Evolutionary conservation across 2,113 vertebrate species (phyloP), one percentile per base, ranked within the genome.

Genomic region (Perccottus glenii): DNA sequence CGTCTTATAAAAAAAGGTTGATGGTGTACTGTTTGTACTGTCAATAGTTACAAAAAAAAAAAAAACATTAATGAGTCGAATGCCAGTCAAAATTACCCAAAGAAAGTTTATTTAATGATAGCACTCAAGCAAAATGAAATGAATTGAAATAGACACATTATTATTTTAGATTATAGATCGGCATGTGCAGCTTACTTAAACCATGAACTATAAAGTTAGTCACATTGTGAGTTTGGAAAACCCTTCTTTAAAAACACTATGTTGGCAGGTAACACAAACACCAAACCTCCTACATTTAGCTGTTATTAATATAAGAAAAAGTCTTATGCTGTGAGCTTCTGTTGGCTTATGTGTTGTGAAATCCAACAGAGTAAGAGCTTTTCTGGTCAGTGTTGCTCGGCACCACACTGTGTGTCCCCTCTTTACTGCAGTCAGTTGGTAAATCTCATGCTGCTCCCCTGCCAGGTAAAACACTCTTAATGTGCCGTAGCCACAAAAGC

Each of bases 381-480:
- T 55, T 73, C 64, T 67, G 47, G 57, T 62, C 60, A 50, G 55
- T 40, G 44, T 60, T 33, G 51, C 19, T 33, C 57, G 35, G 62
- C 44, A 51, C 27, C 12, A 44, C 75, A 62, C 16, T 9, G 33
- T 3, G 40, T 49, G 9, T 46, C 42, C 11, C 40, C 48, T 48
- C 40, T 48, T 51, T 49, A 36, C 38, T 40, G 40, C 63, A 36
- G 27, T 63, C 14, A 2, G n/a, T 27, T 11, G 51, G n/a, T 14
- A 14, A 62, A 67, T 33, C 36, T 40, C 38, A 14, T 56, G 60
- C 40, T 53, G 57, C 69, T 64, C 52, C 38, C 32, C 49, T 61
- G 49, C 44, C 72, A 72, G 78, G 78, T 74, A 69, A 83, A 60
- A 66, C 71, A 60, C 49, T 48, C 38, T 27, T 12, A 52, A 52